Conservation (phyloP, 2,888 invertebrate species). For the Pyrgus malvae region DNA sequence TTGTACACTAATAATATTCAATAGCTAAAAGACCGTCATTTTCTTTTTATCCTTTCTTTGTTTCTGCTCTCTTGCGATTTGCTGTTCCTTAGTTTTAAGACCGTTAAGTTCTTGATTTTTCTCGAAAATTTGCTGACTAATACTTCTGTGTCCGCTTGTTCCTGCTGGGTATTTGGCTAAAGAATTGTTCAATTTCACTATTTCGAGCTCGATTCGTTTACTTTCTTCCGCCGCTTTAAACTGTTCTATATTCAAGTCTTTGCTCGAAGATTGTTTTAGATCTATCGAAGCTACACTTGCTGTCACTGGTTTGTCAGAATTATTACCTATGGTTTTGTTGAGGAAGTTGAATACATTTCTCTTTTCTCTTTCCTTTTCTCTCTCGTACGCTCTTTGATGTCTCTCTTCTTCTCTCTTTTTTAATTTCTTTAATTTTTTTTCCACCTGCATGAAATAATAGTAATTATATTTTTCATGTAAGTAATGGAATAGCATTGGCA, state of each 20-base stretch:
- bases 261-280: slow-evolving; percentile 80
- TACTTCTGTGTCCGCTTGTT: slow-evolving; percentile 82
- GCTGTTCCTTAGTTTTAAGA: slow-evolving; percentile 83
- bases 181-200: slow-evolving; percentile 84
- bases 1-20: neutral
- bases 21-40: slow-evolving; percentile 86
- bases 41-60: slow-evolving; percentile 88
- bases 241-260: slow-evolving; percentile 87
- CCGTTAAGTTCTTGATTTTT: slow-evolving; percentile 83
- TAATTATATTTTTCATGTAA: too few relatives aligned
- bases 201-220: slow-evolving; percentile 84
- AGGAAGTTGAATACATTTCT: slow-evolving; percentile 89
- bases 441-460: slow-evolving; percentile 62
- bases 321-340: slow-evolving; percentile 83
- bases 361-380: slow-evolving; percentile 82
- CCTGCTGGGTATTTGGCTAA: slow-evolving; percentile 83
- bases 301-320: slow-evolving; percentile 39
- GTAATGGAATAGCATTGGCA: too few relatives aligned
- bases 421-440: slow-evolving; percentile 84
- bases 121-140: slow-evolving; percentile 82
- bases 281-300: slow-evolving; percentile 43
- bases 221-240: slow-evolving; percentile 88
- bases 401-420: slow-evolving; percentile 84
- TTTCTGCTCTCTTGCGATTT: slow-evolving; percentile 86
- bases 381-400: slow-evolving; percentile 84